These are phyloP conservation scores for Nematolebias whitei DNA, from an alignment of 2,113 vertebrate genomes.

Conservation along the genomic window DNA sequence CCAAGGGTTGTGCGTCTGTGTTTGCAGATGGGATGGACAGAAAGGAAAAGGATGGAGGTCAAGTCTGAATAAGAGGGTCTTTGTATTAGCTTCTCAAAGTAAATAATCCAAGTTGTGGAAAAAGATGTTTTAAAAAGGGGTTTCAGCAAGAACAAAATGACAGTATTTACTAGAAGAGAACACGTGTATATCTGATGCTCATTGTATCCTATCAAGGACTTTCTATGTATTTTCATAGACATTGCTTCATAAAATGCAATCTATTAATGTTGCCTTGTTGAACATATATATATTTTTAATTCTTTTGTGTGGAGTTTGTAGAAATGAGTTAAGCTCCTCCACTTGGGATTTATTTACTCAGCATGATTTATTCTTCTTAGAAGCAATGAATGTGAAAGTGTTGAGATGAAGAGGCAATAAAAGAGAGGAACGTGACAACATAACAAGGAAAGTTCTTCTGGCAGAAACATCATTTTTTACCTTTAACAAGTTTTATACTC, in stretches of 20 bases:
- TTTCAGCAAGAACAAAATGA: not conserved
- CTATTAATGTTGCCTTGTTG: constrained; percentile 6
- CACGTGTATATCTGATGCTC: not conserved
- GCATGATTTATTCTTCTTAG: not conserved
- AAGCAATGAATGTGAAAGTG: constrained; percentile 11
- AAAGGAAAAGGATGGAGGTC: constrained; percentile 16
- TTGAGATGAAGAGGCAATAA: not conserved
- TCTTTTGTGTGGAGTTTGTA: not conserved
- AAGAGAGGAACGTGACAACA: not conserved
- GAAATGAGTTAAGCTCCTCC: constrained; percentile 13
- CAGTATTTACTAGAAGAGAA: not conserved
- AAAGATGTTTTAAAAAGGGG: not conserved
- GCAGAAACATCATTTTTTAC: not conserved
- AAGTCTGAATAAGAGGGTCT: constrained; percentile 10
- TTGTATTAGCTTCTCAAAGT: constrained; percentile 14
- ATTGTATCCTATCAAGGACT: no score
- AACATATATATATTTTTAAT: constrained; percentile 7
- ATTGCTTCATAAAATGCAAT: not conserved
- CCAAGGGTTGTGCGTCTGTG: constrained; percentile 6
- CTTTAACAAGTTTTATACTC: not conserved
- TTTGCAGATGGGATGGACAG: constrained; percentile 1
- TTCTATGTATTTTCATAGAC: not conserved
- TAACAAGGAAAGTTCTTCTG: not conserved
- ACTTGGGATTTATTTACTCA: constrained; percentile 3
- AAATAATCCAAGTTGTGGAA: not conserved